A percentile compares a stretch with the other conserved stretches of the same genome.
These are phyloP conservation scores for Labeo calbasu DNA, from an alignment of 2,797 vertebrate genomes.

Conservation along the genomic window DNA sequence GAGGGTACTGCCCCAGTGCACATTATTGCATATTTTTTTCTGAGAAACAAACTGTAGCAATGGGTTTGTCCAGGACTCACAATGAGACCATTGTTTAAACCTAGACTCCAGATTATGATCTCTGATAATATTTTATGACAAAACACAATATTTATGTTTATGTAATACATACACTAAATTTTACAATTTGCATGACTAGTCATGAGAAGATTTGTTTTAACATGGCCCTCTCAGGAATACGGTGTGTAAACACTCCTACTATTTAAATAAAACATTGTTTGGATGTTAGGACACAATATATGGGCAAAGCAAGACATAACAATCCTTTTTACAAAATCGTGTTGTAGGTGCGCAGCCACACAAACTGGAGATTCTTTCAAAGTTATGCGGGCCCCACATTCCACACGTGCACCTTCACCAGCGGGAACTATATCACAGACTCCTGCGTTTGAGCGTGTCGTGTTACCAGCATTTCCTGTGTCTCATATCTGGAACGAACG, in stretches of 20 bases:
- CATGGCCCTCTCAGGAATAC: background rate
- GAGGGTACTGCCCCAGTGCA: background rate
- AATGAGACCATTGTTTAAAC: background rate
- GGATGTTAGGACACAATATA: background rate
- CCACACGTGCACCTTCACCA: constrained; percentile 57
- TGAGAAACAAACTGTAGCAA: background rate
- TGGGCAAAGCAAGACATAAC: constrained; percentile 23
- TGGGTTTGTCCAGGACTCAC: background rate
- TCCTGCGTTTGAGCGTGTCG: constrained; percentile 41
- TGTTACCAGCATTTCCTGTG: constrained; percentile 66
- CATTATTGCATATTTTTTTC: background rate
- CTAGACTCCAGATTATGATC: background rate
- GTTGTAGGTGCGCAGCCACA: background rate
- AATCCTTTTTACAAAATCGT: background rate
- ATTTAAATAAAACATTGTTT: constrained; percentile 1
- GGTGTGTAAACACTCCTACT: background rate
- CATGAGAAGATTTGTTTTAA: background rate
- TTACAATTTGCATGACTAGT: background rate
- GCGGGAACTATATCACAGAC: constrained; percentile 44
- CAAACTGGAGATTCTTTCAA: constrained; percentile 20
- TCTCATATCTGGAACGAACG: constrained; percentile 66
- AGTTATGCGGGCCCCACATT: constrained; percentile 56
- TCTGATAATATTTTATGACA: constrained; percentile 1
- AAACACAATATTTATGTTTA: background rate
- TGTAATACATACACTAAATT: background rate